Conservation (phyloP, 2,797 vertebrate species). For the Acipenser oxyrinchus region DNA sequence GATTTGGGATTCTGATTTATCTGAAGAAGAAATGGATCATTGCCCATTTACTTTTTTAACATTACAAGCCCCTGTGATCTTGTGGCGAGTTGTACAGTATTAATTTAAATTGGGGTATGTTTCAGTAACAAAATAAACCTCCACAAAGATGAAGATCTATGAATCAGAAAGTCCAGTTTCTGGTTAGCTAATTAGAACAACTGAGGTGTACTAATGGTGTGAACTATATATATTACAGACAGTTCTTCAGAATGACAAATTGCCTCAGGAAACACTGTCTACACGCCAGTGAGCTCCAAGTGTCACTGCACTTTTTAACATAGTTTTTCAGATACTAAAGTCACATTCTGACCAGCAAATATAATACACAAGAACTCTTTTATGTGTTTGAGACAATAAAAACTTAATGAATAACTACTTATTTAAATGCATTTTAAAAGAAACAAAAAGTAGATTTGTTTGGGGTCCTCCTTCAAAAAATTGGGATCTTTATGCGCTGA, state of each 20-base stretch:
- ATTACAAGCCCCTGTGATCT: not conserved
- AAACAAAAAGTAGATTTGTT: too few relatives aligned
- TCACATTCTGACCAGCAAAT: too few relatives aligned
- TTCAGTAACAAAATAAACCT: not conserved
- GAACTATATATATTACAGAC: conserved; percentile 63
- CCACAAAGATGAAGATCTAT: conserved; percentile 62
- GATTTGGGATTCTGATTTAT: not conserved
- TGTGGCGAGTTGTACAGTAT: not conserved
- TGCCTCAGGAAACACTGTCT: conserved; percentile 64
- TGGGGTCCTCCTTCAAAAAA: too few relatives aligned
- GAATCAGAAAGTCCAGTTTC: conserved; percentile 59
- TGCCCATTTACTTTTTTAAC: not conserved
- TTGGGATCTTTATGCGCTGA: too few relatives aligned
- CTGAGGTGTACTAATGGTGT: conserved; percentile 66
- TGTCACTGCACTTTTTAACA: too few relatives aligned
- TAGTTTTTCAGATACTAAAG: too few relatives aligned
- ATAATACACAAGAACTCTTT: too few relatives aligned
- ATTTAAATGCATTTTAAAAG: too few relatives aligned
- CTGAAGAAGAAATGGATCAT: not conserved
- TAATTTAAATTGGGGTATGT: not conserved
- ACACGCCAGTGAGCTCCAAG: conserved; percentile 7
- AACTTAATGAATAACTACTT: too few relatives aligned
- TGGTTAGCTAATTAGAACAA: conserved; percentile 72
- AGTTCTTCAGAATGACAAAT: conserved; percentile 76
- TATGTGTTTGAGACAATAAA: too few relatives aligned